Conservation (phyloP, 2,113 vertebrate genomes). For the Talpa occidentalis region DNA sequence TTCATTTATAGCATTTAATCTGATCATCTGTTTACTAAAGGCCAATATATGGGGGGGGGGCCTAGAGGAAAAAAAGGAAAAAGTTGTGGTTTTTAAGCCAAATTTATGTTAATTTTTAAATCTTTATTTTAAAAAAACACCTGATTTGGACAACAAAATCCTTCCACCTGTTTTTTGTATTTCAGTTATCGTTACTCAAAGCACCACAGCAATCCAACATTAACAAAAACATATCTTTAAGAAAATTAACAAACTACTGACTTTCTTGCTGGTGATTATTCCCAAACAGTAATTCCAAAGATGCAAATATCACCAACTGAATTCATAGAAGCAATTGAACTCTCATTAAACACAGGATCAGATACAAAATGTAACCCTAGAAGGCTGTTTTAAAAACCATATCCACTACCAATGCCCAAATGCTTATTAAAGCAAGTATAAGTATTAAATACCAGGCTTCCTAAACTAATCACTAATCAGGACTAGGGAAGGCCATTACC, state of each 20-base stretch:
- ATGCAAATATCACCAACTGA: slow-evolving; percentile 12
- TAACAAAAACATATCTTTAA: slow-evolving; percentile 72
- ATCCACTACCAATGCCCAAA: not conserved
- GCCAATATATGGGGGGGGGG: slow-evolving; percentile 19
- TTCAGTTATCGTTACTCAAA: slow-evolving; percentile 63
- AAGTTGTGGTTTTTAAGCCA: slow-evolving; percentile 64
- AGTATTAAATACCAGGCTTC: not conserved
- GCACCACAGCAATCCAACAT: slow-evolving; percentile 51
- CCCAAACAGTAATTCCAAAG: slow-evolving; percentile 64
- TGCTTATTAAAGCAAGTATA: slow-evolving; percentile 45
- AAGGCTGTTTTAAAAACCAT: not conserved
- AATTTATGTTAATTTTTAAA: slow-evolving; percentile 75
- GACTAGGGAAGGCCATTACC: not conserved
- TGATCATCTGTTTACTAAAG: slow-evolving; percentile 77
- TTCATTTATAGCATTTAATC: slow-evolving; percentile 69
- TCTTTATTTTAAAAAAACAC: slow-evolving; percentile 74
- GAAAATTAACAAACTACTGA: slow-evolving; percentile 67
- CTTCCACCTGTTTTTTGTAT: slow-evolving; percentile 65
- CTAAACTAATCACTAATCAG: slow-evolving; percentile 41
- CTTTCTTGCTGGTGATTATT: slow-evolving; percentile 61
- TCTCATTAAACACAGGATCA: slow-evolving; percentile 16
- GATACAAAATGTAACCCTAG: not conserved
- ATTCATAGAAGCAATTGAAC: slow-evolving; percentile 12
- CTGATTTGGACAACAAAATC: slow-evolving; percentile 72
- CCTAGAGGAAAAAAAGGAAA: slow-evolving; percentile 61